Evolutionary conservation across 2,888 invertebrate genomes (phyloP), one percentile per base, ranked within the genome.

Genomic region (Pharmacophagus antenor): DNA sequence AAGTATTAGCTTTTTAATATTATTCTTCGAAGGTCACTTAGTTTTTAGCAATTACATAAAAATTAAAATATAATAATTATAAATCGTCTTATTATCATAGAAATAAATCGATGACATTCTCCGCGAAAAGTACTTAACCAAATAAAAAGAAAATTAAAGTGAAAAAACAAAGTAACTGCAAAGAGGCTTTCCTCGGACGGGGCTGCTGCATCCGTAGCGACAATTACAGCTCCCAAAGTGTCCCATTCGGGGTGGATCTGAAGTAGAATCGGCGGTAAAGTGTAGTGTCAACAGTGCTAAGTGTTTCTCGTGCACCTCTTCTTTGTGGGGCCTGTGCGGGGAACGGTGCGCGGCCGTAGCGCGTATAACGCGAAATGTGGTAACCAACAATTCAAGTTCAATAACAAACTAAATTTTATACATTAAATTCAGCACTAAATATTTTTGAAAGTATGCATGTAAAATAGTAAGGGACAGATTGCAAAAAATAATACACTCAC

Each of bases 251-350:
- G 65, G 68, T 68, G 74, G 68, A 72, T 71, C 67, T 74, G 73
- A 70, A 80, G 77, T 77, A 76, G 80, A 84, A 84, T 84, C 79
- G 78, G 76, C 73, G 80, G 73, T 73, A 82, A 85, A 89, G 88
- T 87, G 88, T 83, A 85, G 84, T 89, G 89, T 89, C 88, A 89
- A 89, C 88, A 89, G 73, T 71, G 82, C 82, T 88, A 86, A 88
- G 87, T 89, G 89, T 85, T 85, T 82, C 74, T 81, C 82, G 76
- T 83, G 84, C 80, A 72, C 70, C 74, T 63, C 82, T 79, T 85
- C 86, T 87, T 86, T 85, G 84, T 83, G 79, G 85, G 85, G 83
- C 75, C 71, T 61, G 64, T 64, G 55, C 55, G 62, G 52, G 48
- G 46, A 64, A 60, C 55, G 62, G 49, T 7, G 54, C 44, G 42